Evolutionary conservation across 2,888 invertebrate genomes (phyloP).

Genomic region (Lasioglossum figueresi): DNA sequence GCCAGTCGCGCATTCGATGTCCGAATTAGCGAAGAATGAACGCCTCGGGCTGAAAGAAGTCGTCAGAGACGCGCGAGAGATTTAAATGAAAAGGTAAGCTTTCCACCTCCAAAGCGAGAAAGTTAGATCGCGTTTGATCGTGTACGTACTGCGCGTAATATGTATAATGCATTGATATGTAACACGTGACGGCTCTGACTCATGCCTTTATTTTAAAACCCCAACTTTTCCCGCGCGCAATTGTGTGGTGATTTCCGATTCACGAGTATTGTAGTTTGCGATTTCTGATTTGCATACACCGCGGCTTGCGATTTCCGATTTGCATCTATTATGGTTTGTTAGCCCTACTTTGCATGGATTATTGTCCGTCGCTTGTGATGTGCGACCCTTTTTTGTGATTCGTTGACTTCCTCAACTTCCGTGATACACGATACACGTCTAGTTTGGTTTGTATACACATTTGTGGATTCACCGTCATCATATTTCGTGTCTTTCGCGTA

Average conservation of each 20-base stretch:
- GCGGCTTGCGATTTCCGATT: not conserved
- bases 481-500: not conserved
- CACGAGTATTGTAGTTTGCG: not conserved
- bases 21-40: constrained; percentile 16
- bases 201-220: not conserved
- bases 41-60: not conserved
- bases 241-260: constrained; percentile 10
- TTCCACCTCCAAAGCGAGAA: not conserved
- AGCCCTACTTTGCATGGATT: not conserved
- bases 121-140: not conserved
- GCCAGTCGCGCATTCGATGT: not conserved
- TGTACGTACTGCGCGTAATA: not conserved
- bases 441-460: not conserved
- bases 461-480: not conserved
- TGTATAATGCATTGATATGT: not conserved
- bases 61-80: constrained; percentile 2
- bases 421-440: not conserved
- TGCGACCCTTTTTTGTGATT: not conserved
- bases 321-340: not conserved
- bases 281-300: constrained; percentile 8
- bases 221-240: not conserved
- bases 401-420: not conserved
- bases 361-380: not conserved
- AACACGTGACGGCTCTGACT: constrained; percentile 4
- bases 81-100: constrained; percentile 16